Evolutionary conservation across 2,888 invertebrate species (phyloP), one percentile per base, ranked within the genome.

Genomic region (Timema podura): DNA sequence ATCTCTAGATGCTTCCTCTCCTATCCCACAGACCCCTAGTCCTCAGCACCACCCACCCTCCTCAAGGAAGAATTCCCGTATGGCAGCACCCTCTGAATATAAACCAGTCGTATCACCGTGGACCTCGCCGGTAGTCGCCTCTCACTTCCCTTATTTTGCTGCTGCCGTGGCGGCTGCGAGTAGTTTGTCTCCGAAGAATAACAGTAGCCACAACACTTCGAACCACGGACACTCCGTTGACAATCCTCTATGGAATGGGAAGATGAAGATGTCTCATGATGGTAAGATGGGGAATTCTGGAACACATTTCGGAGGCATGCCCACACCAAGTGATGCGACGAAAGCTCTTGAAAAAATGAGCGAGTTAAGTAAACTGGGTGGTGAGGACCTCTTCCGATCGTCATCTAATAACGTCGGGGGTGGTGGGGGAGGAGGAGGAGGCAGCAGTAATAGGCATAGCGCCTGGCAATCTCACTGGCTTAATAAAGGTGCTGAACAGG

Each of bases 391-490:
- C 13, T 91, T 89, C 78, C 83, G 90, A 75, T 86, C 87, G 86
- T 87, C 76, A 79, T 82, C n/a, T 85, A 85, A 68, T 75, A 84
- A 83, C 70, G 84, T 61, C 2, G 76, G 76, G 0, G 76, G 69
- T 16, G 74, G 74, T 67, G 75, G 75, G 30, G 70, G 70, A 5
- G 78, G n/a, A 11, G 84, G 85, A 0, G 84, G 84, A 5, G 84
- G 87, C 3, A 82, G 82, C 9, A 84, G 84, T 57, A 83, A 85
- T 3, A 84, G 93, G 3, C 93, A 93, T 80, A 93, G 93, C 75
- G 95, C 96, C 15, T 96, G 98, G 92, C 98, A 98, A 79, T 96
- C 96, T 3, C 97, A 98, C 80, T 98, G 98, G 98, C 83, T 98
- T 70, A 97, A 93, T 83, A 97, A 95, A 79, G 96, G 95, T 8